Percentiles rank a stretch among this genome's conserved stretches.
These are phyloP conservation scores for Maniola hyperantus DNA, from an alignment of 2,888 invertebrate species.

Conservation along the genomic window DNA sequence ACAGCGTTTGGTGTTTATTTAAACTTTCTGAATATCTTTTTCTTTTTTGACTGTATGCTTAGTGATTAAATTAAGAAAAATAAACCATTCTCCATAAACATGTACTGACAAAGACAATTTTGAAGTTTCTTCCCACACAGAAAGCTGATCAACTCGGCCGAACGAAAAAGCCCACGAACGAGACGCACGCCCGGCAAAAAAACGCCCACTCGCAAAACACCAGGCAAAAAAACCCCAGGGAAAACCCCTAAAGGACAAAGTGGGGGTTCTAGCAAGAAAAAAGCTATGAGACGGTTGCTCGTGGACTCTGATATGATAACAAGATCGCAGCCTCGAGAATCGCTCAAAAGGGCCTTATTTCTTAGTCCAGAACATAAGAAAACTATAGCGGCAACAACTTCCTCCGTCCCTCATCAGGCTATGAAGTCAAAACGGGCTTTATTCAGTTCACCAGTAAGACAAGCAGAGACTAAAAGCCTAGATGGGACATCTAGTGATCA, in stretches of 20 bases:
- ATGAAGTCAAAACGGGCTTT: conserved; percentile 86
- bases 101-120: conserved; percentile 45
- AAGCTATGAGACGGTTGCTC: conserved; percentile 72
- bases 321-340: conserved; percentile 76
- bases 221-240: conserved; percentile 81
- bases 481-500: conserved; percentile 62
- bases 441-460: conserved; percentile 84
- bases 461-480: conserved; percentile 66
- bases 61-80: background rate
- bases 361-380: conserved; percentile 85
- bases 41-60: too few relatives aligned
- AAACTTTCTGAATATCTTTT: too few relatives aligned
- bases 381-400: conserved; percentile 56
- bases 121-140: conserved; percentile 78
- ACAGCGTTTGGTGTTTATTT: too few relatives aligned
- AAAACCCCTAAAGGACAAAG: conserved; percentile 81
- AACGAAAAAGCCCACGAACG: conserved; percentile 74
- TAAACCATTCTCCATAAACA: background rate
- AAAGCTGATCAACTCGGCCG: conserved; percentile 69
- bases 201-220: conserved; percentile 69
- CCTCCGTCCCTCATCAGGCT: conserved; percentile 70
- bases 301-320: conserved; percentile 68
- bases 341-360: conserved; percentile 88
- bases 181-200: conserved; percentile 77
- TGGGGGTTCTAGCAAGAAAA: conserved; percentile 84